These are phyloP conservation scores for Cherax destructor DNA, from an alignment of 1,140 invertebrate species.

Conservation along the genomic window DNA sequence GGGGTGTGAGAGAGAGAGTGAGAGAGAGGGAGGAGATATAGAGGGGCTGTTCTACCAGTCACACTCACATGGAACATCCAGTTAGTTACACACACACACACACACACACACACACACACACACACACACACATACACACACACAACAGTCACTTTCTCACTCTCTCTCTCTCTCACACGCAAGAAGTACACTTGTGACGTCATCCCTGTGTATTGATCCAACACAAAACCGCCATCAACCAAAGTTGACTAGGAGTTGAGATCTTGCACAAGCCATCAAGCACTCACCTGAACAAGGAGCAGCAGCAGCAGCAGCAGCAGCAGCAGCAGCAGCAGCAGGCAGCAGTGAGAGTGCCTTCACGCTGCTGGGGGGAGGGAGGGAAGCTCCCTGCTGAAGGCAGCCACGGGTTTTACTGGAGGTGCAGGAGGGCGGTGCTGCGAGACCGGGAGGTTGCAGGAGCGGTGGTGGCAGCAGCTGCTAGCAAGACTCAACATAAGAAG, in stretches of 20 bases:
- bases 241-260: slow-evolving; percentile 45
- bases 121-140: slow-evolving; percentile 23
- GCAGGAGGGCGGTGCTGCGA: slow-evolving; percentile 50
- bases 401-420: slow-evolving; percentile 42
- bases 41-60: slow-evolving; percentile 53
- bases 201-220: slow-evolving; percentile 52
- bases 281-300: slow-evolving; percentile 48
- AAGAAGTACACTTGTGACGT: slow-evolving; percentile 40
- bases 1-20: slow-evolving; percentile 28
- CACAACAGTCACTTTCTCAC: neutral
- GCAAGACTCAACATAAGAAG: slow-evolving; percentile 69
- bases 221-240: slow-evolving; percentile 54
- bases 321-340: neutral
- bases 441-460: slow-evolving; percentile 50
- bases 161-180: slow-evolving; percentile 2
- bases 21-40: slow-evolving; percentile 29
- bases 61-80: slow-evolving; percentile 50
- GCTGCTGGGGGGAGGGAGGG: slow-evolving; percentile 17
- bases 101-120: slow-evolving; percentile 30
- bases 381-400: slow-evolving; percentile 55
- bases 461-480: slow-evolving; percentile 62
- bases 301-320: slow-evolving; percentile 21
- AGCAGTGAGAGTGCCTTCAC: slow-evolving; percentile 32
- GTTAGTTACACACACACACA: slow-evolving; percentile 50
- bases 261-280: slow-evolving; percentile 49